A percentile compares a stretch with the other conserved stretches of the same genome.
Evolutionary conservation across 2,888 invertebrate species (phyloP).

Genomic region (Tortricodes alternella): DNA sequence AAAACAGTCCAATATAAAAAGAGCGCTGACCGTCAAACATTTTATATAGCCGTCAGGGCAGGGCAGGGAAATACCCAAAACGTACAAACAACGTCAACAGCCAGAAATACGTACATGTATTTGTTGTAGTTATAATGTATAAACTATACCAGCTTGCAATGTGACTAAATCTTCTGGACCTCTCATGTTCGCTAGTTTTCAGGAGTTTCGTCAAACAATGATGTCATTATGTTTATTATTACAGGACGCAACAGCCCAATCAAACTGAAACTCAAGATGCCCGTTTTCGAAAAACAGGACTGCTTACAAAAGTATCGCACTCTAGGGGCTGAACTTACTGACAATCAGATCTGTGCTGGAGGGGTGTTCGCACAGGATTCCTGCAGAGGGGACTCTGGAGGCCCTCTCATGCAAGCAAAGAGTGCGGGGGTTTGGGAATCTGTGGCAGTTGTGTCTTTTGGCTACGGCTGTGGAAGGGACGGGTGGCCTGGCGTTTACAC

Average conservation of each 20-base stretch:
- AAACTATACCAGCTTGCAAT: too few species aligned
- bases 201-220: background rate
- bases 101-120: too few species aligned
- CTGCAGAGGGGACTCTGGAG: slow-evolving; percentile 90
- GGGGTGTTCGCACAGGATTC: slow-evolving; percentile 86
- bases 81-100: too few species aligned
- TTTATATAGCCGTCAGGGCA: too few species aligned
- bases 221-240: slow-evolving; percentile 29
- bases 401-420: slow-evolving; percentile 86
- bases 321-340: slow-evolving; percentile 73
- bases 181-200: too few species aligned
- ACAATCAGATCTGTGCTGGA: slow-evolving; percentile 87
- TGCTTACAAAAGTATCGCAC: slow-evolving; percentile 79
- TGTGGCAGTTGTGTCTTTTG: slow-evolving; percentile 87
- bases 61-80: too few species aligned
- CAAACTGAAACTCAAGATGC: slow-evolving; percentile 85
- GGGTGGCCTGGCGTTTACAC: slow-evolving; percentile 88
- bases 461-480: slow-evolving; percentile 85
- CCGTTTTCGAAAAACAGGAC: slow-evolving; percentile 75
- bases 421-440: slow-evolving; percentile 80
- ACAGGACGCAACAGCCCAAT: slow-evolving; percentile 80
- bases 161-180: too few species aligned
- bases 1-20: too few species aligned
- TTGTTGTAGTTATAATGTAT: too few species aligned
- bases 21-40: too few species aligned